A percentile compares a stretch with the other conserved stretches of the same genome.
These are phyloP conservation scores for Elachura formosa DNA, from an alignment of 2,113 vertebrate genomes.

Conservation along the genomic window DNA sequence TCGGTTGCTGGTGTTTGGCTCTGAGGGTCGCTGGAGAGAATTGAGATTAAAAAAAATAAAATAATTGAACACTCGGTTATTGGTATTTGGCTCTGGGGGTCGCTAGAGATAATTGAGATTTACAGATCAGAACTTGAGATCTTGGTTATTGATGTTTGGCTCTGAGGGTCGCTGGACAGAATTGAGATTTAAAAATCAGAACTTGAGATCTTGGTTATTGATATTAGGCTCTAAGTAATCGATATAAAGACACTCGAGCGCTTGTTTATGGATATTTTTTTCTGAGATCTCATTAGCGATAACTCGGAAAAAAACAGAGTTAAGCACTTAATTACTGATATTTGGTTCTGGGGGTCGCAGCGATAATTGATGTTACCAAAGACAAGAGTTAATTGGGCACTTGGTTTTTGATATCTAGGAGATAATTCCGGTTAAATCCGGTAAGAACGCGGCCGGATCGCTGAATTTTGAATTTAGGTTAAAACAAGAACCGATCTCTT, in stretches of 20 bases:
- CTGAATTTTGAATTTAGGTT: too few species aligned
- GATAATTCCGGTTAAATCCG: neutral
- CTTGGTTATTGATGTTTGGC: neutral
- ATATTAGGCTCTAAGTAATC: neutral
- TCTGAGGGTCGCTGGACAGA: neutral
- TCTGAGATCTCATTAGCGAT: too few species aligned
- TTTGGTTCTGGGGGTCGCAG: too few species aligned
- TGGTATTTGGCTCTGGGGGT: neutral
- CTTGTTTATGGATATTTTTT: neutral
- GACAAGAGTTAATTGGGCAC: too few species aligned
- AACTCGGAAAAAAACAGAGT: neutral
- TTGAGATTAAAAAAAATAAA: accelerated
- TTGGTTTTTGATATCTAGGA: too few species aligned
- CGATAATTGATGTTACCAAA: too few species aligned
- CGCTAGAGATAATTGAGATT: too few species aligned
- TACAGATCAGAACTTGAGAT: neutral
- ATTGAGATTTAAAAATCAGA: accelerated
- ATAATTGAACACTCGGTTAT: too few species aligned
- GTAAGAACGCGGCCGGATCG: too few species aligned
- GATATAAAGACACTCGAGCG: too few species aligned
- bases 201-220: accelerated
- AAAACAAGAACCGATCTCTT: neutral
- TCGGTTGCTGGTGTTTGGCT: neutral
- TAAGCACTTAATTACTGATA: too few species aligned
- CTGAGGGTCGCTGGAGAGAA: too few species aligned